Evolutionary conservation across 2,888 invertebrate genomes (phyloP), one percentile per base, ranked within the genome.

Genomic region (Leucania comma): DNA sequence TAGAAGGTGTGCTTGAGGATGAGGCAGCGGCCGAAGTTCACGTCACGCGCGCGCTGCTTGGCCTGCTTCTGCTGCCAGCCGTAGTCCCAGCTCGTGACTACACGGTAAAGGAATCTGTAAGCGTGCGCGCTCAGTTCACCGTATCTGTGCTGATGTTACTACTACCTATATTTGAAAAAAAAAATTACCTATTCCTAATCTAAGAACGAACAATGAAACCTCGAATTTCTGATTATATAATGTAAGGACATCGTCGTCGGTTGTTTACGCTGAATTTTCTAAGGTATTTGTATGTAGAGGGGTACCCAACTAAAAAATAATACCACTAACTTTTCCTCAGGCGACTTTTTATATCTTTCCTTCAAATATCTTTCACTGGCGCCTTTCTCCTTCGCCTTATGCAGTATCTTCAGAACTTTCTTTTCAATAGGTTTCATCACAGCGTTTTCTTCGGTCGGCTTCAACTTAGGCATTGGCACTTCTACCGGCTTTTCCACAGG

Each of bases 11-110:
- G 94, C 12, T 93, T 92, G 17, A 97, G 90, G 20, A 97, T 93
- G 63, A 95, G 94, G 82, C 94, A 93, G 70, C 96, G 94, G 2
- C 96, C 97, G 78, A 82, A 93, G 87, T 96, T 94, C 17, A 92
- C 87, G 75, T 96, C 93, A 24, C 93, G 90, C 0, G 91, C 88
- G 2, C 83, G 89, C 58, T 90, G 65, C 10, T 87, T 86, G 0
- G 93, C 87, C 42, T 90, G 86, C 89, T 94, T 96, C 92, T 96
- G 96, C 59, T 96, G 95, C 97, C 97, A 97, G 2, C 97, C 97
- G 89, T 97, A 97, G 82, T 95, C 95, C 93, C 95, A 97, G 86
- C 90, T 96, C 0, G 95, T 88, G 1, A 92, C 89, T 83, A 96
- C 91, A 5, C 96, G 96, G 84, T 96, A 96, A 82, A 94, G 96